These are phyloP conservation scores for Amphimallon solstitiale DNA, from an alignment of 2,888 invertebrate genomes.

Conservation along the genomic window DNA sequence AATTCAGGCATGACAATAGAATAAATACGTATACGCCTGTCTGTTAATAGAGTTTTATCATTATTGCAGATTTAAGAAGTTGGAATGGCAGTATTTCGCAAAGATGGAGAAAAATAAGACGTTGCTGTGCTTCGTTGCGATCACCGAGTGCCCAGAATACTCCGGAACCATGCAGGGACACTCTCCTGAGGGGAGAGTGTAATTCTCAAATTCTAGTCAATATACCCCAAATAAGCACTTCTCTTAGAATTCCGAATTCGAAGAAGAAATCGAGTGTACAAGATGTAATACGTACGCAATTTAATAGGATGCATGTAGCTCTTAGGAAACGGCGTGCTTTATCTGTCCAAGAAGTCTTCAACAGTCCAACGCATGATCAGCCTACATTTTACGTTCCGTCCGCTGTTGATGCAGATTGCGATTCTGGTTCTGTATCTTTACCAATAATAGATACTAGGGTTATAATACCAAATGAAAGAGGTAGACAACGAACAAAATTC, in stretches of 20 bases:
- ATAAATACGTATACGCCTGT: not conserved
- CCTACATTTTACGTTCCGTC: slow-evolving; percentile 79
- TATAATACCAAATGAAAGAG: slow-evolving; percentile 36
- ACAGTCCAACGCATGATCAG: slow-evolving; percentile 60
- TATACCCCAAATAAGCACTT: slow-evolving; percentile 60
- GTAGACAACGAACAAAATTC: slow-evolving; percentile 47
- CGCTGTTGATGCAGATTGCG: slow-evolving; percentile 55
- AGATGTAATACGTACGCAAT: slow-evolving; percentile 72
- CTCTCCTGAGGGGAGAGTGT: slow-evolving; percentile 68
- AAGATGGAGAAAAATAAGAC: slow-evolving; percentile 77
- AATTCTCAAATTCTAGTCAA: slow-evolving; percentile 61
- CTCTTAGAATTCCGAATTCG: slow-evolving; percentile 63
- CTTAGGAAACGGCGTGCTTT: slow-evolving; percentile 73
- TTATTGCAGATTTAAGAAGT: slow-evolving; percentile 69
- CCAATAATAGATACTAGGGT: slow-evolving; percentile 42
- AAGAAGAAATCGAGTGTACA: slow-evolving; percentile 66
- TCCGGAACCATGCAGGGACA: slow-evolving; percentile 64
- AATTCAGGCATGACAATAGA: not conserved
- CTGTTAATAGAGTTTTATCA: slow-evolving; percentile 14
- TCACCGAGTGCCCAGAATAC: slow-evolving; percentile 67
- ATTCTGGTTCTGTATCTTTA: slow-evolving; percentile 49
- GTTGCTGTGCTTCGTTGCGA: slow-evolving; percentile 71
- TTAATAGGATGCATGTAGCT: slow-evolving; percentile 77
- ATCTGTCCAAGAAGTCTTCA: slow-evolving; percentile 76
- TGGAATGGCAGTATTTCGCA: slow-evolving; percentile 81